Conservation (phyloP, 2,113 vertebrate species). For the Pogonocichla stellata region DNA sequence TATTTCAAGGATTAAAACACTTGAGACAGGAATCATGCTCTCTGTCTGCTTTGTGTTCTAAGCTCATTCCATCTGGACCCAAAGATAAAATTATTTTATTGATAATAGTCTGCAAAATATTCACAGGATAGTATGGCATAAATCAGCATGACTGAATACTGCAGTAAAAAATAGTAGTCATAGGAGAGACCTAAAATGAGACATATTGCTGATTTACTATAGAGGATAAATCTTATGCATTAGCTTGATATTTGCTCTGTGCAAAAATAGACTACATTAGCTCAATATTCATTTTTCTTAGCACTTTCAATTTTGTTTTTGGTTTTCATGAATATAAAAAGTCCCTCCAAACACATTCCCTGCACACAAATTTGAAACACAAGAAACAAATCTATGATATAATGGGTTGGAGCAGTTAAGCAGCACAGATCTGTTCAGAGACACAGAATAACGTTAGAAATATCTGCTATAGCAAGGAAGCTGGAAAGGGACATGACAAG, state of each 20-base stretch:
- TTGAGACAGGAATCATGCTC: neutral
- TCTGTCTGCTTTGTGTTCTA: constrained; percentile 14
- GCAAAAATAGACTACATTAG: neutral
- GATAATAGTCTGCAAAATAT: constrained; percentile 48
- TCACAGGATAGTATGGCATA: neutral
- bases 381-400: constrained; percentile 5
- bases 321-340: constrained; percentile 24
- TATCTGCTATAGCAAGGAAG: neutral
- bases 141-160: constrained; percentile 36
- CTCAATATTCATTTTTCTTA: constrained; percentile 26
- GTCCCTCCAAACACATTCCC: neutral
- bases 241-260: constrained; percentile 26
- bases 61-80: constrained; percentile 1
- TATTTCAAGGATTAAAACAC: constrained; percentile 10
- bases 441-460: constrained; percentile 7
- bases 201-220: constrained; percentile 33
- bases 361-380: neutral
- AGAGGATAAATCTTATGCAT: constrained; percentile 46
- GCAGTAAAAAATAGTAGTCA: constrained; percentile 31
- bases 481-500: neutral
- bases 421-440: constrained; percentile 14
- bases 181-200: constrained; percentile 10
- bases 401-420: constrained; percentile 10
- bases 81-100: constrained; percentile 51
- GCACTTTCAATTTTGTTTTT: neutral